Evolutionary conservation across 1,140 invertebrate species (phyloP).

Genomic region (Rhizoglyphus robini): DNA sequence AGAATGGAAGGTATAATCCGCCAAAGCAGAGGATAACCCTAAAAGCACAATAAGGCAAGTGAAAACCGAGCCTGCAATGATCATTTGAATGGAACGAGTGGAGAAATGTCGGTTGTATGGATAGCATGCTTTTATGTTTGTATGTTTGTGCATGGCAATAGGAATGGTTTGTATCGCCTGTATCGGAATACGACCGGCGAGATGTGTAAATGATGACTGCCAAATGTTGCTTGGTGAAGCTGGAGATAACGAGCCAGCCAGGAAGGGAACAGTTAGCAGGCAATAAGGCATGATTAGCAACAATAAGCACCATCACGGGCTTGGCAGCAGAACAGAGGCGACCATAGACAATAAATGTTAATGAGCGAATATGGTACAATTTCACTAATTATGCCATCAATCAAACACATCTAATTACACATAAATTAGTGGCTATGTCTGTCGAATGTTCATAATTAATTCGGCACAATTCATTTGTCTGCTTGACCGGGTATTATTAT

Average conservation of each 20-base stretch:
- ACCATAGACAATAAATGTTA: background rate
- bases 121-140: too few relatives aligned
- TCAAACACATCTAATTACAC: conserved; percentile 3
- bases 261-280: background rate
- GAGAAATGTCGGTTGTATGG: background rate
- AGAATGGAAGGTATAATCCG: too few relatives aligned
- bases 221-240: background rate
- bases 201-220: background rate
- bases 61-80: background rate
- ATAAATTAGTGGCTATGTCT: conserved; percentile 5
- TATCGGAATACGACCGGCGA: background rate
- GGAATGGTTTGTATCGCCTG: too few relatives aligned
- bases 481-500: conserved; percentile 13
- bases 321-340: background rate
- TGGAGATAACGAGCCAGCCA: background rate
- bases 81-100: background rate
- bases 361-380: background rate
- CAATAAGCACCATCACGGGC: background rate
- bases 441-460: conserved; percentile 12
- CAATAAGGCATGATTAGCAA: conserved; percentile 7
- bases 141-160: too few relatives aligned
- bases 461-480: conserved; percentile 8
- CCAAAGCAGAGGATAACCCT: too few relatives aligned
- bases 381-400: conserved; percentile 14
- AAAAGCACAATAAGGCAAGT: too few relatives aligned